phyloP scores from a whole-genome alignment of 2,888 invertebrate genomes.

The Hirtodrosophila trivittata region DNA sequence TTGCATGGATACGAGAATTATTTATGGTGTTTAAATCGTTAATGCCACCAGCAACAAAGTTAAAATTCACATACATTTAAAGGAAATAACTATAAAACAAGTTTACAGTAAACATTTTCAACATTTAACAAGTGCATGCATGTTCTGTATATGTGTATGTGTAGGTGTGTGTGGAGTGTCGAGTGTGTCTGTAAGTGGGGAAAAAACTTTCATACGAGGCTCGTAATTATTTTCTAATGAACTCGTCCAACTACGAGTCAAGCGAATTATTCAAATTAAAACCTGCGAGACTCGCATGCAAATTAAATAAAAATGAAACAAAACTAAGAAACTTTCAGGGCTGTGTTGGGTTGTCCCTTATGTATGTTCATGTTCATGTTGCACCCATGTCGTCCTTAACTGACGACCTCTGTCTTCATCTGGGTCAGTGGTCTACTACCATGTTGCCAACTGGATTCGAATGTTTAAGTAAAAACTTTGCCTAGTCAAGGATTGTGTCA shows the following conservation, averaged over 20 bases:
- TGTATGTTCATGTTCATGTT: too few relatives aligned
- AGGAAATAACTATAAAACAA: not conserved
- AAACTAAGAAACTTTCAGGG: conserved; percentile 36
- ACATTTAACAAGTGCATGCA: conserved; percentile 49
- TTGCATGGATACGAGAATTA: conserved; percentile 24
- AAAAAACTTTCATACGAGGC: conserved; percentile 35
- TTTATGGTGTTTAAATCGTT: conserved; percentile 30
- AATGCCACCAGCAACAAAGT: conserved; percentile 35
- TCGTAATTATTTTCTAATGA: conserved; percentile 59
- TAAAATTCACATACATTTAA: conserved; percentile 4
- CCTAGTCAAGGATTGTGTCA: conserved; percentile 11
- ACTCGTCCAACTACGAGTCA: conserved; percentile 43
- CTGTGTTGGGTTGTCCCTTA: too few relatives aligned
- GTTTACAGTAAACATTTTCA: conserved; percentile 19
- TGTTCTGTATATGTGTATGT: conserved; percentile 2
- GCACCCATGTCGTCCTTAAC: too few relatives aligned
- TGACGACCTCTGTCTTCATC: too few relatives aligned
- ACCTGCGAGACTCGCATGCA: conserved; percentile 40
- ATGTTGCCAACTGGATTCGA: conserved; percentile 1
- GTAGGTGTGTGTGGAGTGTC: conserved; percentile 2
- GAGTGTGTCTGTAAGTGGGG: conserved; percentile 10
- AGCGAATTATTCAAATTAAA: conserved; percentile 58
- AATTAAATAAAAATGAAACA: conserved; percentile 37
- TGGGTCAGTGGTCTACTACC: conserved; percentile 33
- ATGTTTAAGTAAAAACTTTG: not conserved